phyloP scores from a whole-genome alignment of 2,113 vertebrate genomes.

The Dromas ardeola region DNA sequence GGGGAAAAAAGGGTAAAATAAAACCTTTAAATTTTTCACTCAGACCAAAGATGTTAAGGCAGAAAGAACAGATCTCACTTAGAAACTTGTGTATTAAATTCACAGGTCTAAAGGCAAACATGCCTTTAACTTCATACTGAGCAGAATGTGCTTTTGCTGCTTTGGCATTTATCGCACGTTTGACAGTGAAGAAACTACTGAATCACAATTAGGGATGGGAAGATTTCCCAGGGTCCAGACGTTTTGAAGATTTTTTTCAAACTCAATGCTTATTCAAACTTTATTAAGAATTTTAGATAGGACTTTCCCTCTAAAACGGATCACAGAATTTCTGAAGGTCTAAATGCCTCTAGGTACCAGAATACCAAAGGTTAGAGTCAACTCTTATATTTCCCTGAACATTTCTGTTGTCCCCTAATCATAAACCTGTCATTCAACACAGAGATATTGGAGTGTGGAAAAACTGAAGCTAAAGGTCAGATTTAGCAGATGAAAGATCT shows the following conservation, averaged over 20 bases:
- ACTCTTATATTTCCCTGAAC: background rate
- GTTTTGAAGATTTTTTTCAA: background rate
- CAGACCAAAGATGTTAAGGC: background rate
- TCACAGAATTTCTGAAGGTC: background rate
- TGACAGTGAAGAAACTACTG: background rate
- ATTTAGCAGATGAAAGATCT: background rate
- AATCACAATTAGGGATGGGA: constrained; percentile 38
- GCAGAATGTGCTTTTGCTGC: background rate
- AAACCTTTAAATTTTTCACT: background rate
- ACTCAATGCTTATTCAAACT: background rate
- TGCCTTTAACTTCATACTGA: constrained; percentile 18
- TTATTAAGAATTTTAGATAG: background rate
- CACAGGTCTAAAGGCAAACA: constrained; percentile 29
- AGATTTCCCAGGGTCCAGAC: background rate
- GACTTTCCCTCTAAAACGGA: background rate
- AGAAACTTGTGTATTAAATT: constrained; percentile 28
- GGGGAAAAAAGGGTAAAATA: background rate
- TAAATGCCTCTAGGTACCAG: background rate
- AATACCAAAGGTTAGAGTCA: background rate
- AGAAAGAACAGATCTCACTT: background rate
- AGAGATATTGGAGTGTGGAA: background rate
- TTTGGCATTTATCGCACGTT: constrained; percentile 43
- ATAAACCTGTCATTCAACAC: constrained; percentile 22
- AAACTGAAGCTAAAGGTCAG: constrained; percentile 41
- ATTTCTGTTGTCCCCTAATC: constrained; percentile 34